Percentiles rank a stretch among this genome's conserved stretches.
phyloP scores from a whole-genome alignment of 2,888 invertebrate species.

The Ectemnius cavifrons region DNA sequence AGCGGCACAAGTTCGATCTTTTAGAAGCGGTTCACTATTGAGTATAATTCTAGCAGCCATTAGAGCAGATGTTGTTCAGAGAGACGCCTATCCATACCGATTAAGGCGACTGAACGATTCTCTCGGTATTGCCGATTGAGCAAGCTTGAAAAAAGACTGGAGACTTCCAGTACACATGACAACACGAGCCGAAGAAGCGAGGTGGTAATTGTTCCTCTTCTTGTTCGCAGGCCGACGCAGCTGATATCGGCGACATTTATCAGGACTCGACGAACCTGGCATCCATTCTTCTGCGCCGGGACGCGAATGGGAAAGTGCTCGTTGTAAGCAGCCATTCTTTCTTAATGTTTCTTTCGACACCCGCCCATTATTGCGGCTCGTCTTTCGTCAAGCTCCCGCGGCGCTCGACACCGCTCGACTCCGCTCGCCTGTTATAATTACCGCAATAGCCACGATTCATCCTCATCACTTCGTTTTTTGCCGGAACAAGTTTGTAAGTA shows the following conservation, averaged over 20 bases:
- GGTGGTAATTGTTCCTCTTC: conserved; percentile 1
- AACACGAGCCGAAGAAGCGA: no score
- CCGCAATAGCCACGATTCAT: conserved; percentile 58
- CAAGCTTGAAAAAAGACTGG: no score
- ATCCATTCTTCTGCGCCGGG: conserved; percentile 90
- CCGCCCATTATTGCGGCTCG: conserved; percentile 61
- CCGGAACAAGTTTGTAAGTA: neutral
- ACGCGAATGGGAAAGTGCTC: conserved; percentile 88
- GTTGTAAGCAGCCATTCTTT: conserved; percentile 85
- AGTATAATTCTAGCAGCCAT: no score
- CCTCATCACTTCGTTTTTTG: conserved; percentile 12
- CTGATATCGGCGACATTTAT: conserved; percentile 90
- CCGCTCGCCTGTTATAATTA: conserved; percentile 61
- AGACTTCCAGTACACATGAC: no score
- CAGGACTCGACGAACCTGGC: conserved; percentile 93
- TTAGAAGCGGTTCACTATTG: no score
- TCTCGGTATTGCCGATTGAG: no score
- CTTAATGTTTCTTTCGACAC: conserved; percentile 68
- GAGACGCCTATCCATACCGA: no score
- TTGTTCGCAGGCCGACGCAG: conserved; percentile 79
- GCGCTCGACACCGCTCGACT: conserved; percentile 36
- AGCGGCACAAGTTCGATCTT: no score
- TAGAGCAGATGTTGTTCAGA: no score
- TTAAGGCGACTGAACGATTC: no score
- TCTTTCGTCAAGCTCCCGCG: conserved; percentile 64